Evolutionary conservation across 37 sponge, comb jelly and placozoan species (phyloP), one percentile per base, ranked within the genome.

Genomic region (Ianthella basta): DNA sequence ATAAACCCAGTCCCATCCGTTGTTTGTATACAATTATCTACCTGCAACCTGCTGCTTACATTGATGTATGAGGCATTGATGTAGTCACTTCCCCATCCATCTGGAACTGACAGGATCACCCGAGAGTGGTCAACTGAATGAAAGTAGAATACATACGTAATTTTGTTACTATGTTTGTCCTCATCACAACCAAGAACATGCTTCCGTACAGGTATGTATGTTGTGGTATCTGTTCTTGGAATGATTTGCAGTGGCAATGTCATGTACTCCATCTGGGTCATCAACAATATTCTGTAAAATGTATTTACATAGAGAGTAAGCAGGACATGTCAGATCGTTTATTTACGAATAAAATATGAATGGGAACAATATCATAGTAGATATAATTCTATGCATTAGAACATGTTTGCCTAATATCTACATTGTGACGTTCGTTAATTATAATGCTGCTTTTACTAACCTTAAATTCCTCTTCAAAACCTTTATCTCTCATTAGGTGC

Each of bases 201-300:
- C n/a, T n/a, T n/a, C n/a, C 78, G 37, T 50, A 75, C 78, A 75
- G 6, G 78, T 75, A 53, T 38, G 20, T 1, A 75, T 41, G 53
- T 75, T 75, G 54, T 36, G 25, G 37, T 75, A 75, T 75, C 78
- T 75, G 53, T 75, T 75, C 78, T 75, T 75, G 44, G 16, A 44
- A 25, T 24, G 20, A 53, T 75, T 75, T 10, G 78, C 78, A 19
- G 15, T 75, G 18, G 78, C 78, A 16, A 75, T 23, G 4, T 24
- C 44, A 75, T 40, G 50, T 39, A 32, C 23, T 75, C 78, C 78
- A 75, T 75, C 15, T 53, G 78, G 78, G 25, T 75, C 78, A 75
- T 75, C 40, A 19, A 75, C 53, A 21, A 75, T 75, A 16, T 39
- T 75, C 78, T 75, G 25, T 15, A 61, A 2, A 2, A 61, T 61